phyloP scores from a whole-genome alignment of 2,797 vertebrate genomes.

The Hirundo rustica region DNA sequence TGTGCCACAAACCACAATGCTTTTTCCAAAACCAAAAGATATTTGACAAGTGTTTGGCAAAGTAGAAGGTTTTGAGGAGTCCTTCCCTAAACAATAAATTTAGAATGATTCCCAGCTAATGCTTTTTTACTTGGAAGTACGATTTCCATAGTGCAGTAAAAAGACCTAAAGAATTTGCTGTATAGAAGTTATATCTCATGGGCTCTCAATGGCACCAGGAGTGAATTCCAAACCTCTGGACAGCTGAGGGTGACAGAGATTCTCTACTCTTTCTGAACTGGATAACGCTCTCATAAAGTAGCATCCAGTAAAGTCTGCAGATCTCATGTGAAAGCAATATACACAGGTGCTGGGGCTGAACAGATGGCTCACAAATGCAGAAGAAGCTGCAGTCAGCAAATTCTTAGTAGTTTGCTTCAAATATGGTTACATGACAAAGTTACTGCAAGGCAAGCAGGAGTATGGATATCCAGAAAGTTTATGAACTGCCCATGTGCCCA shows the following conservation, averaged over 20 bases:
- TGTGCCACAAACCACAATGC: neutral
- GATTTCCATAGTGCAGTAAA: neutral
- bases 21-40: neutral
- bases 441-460: neutral
- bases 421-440: neutral
- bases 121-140: neutral
- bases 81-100: neutral
- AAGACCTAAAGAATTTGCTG: neutral
- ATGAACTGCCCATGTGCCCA: neutral
- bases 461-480: neutral
- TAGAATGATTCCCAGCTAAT: neutral
- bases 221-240: neutral
- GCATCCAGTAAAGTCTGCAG: neutral
- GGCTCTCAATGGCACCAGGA: neutral
- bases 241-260: neutral
- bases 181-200: neutral
- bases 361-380: neutral
- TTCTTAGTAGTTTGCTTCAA: neutral
- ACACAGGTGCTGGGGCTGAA: neutral
- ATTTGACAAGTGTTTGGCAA: neutral
- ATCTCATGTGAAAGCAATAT: neutral
- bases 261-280: neutral
- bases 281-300: neutral
- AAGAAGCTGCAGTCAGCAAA: neutral
- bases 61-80: neutral